Evolutionary conservation across 2,888 invertebrate genomes (phyloP).

Genomic region (Stenolophus ochropezus): DNA sequence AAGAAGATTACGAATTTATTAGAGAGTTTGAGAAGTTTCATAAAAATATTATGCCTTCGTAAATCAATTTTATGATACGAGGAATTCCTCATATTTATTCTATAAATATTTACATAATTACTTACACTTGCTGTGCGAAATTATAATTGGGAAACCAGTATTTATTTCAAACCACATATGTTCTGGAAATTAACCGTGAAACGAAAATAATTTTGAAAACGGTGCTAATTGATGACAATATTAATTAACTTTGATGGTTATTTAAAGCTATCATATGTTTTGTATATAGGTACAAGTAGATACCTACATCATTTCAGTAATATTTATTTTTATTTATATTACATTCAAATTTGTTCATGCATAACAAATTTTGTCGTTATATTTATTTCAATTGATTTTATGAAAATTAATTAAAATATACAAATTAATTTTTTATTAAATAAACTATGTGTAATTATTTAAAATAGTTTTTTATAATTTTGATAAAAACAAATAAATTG

Average conservation of each 20-base stretch:
- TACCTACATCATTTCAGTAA: no score
- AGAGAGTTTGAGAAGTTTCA: neutral
- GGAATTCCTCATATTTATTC: neutral
- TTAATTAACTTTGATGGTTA: neutral
- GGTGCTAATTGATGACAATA: neutral
- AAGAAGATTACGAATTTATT: conserved; percentile 8
- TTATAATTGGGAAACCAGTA: conserved; percentile 8
- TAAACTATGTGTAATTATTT: no score
- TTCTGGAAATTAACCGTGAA: neutral
- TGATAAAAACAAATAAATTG: no score
- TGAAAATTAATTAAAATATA: no score
- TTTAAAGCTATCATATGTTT: neutral
- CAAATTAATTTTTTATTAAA: no score
- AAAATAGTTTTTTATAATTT: no score
- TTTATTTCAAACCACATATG: conserved; percentile 18
- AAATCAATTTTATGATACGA: neutral
- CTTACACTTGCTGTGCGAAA: neutral
- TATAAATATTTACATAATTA: conserved; percentile 16
- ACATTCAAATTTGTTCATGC: no score
- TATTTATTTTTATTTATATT: no score
- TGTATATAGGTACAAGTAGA: no score
- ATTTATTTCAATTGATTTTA: no score
- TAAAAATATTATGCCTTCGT: neutral
- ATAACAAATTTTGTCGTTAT: no score
- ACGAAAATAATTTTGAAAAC: neutral